Percentiles rank a stretch among this genome's conserved stretches.
phyloP scores from a whole-genome alignment of 2,888 invertebrate genomes.

The Agrilus cyanescens region DNA sequence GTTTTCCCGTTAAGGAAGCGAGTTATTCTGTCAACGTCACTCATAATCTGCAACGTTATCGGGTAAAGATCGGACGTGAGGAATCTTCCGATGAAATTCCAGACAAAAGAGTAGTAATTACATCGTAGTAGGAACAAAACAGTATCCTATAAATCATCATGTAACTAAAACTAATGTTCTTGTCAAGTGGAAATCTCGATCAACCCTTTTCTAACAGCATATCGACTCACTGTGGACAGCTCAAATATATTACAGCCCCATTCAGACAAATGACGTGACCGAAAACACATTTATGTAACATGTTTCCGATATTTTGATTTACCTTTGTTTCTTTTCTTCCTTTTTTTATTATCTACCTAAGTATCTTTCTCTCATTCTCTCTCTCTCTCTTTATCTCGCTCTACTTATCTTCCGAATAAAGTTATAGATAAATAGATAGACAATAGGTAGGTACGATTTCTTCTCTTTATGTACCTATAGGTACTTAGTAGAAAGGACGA shows the following conservation, averaged over 20 bases:
- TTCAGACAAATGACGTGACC: slow-evolving; percentile 26
- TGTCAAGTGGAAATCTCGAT: slow-evolving; percentile 24
- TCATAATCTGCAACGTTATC: no score
- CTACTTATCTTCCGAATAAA: no score
- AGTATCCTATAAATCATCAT: slow-evolving; percentile 11
- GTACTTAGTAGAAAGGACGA: no score
- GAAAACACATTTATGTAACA: slow-evolving; percentile 17
- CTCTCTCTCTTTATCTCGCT: neutral
- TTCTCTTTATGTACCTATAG: no score
- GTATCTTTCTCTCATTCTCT: neutral
- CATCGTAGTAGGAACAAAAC: no score
- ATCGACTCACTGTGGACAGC: slow-evolving; percentile 20
- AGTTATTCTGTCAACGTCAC: no score
- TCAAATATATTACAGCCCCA: slow-evolving; percentile 23
- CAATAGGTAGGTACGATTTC: no score
- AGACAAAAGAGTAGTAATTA: no score
- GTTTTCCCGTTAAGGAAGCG: no score
- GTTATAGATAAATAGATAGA: no score
- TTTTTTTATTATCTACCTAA: neutral
- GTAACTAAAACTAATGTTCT: slow-evolving; percentile 19
- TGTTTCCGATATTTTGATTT: slow-evolving; percentile 7
- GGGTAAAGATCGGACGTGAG: slow-evolving; percentile 1
- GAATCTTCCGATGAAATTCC: neutral
- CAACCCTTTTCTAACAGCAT: slow-evolving; percentile 22
- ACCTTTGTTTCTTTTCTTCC: neutral